Conservation (phyloP, 2,113 vertebrate species). For the Catharus minimus region DNA sequence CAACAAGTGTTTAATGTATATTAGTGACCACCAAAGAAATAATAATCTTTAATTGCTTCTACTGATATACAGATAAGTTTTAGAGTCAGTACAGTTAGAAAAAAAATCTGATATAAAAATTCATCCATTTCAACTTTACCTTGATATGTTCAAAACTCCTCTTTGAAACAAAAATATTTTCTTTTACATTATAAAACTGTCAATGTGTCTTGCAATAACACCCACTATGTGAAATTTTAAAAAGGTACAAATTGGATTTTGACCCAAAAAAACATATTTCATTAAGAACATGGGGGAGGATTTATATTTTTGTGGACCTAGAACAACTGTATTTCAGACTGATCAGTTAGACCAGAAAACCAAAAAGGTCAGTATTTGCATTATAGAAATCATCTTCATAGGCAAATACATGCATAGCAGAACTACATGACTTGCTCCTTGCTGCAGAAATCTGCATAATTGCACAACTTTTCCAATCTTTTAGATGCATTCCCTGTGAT, state of each 20-base stretch:
- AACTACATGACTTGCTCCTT: background rate
- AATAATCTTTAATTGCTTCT: background rate
- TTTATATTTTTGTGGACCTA: background rate
- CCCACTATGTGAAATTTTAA: background rate
- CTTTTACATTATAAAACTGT: background rate
- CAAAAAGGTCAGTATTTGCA: background rate
- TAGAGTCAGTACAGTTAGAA: rapidly evolving
- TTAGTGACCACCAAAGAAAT: background rate
- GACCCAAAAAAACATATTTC: background rate
- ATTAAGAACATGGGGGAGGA: background rate
- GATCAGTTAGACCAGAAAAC: background rate
- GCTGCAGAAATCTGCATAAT: background rate
- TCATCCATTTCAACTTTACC: background rate
- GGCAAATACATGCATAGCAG: background rate
- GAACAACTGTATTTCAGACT: background rate
- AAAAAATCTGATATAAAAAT: background rate
- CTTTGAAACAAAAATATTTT: background rate
- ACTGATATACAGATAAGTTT: background rate
- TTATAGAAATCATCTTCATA: background rate
- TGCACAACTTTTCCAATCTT: background rate
- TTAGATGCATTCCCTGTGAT: background rate
- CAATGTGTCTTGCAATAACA: background rate
- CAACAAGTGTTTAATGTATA: background rate
- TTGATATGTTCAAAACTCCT: rapidly evolving
- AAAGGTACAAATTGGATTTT: background rate